A percentile compares a stretch with the other conserved stretches of the same genome.
These are phyloP conservation scores for Coremacera marginata DNA, from an alignment of 2,888 invertebrate genomes.

Conservation along the genomic window DNA sequence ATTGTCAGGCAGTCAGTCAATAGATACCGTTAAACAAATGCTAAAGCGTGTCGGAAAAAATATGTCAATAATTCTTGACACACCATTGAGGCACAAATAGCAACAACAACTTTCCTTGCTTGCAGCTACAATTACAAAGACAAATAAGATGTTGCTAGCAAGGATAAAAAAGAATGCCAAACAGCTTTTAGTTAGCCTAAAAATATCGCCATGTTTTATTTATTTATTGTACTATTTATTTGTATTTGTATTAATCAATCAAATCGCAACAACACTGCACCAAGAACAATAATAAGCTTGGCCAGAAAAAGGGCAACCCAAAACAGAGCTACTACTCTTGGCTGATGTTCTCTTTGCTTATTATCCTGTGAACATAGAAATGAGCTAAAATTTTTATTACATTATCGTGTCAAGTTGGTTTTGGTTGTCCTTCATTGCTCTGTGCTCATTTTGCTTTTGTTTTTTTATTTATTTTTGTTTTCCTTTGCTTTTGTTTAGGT, in stretches of 20 bases:
- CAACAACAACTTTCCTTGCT: not conserved
- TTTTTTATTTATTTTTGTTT: too few relatives aligned
- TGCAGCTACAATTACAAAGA: conserved; percentile 8
- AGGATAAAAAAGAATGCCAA: not conserved
- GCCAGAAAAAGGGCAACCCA: not conserved
- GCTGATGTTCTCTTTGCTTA: not conserved
- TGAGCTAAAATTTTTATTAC: conserved; percentile 21
- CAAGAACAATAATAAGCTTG: not conserved
- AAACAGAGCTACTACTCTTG: not conserved
- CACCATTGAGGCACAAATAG: not conserved
- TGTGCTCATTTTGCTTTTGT: not conserved
- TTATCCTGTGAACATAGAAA: conserved; percentile 18
- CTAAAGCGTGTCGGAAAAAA: not conserved
- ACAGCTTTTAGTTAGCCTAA: not conserved
- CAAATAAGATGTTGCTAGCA: conserved; percentile 5
- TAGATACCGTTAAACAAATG: not conserved
- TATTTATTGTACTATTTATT: not conserved
- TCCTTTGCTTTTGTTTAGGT: not conserved
- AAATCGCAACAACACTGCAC: not conserved
- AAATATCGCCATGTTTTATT: conserved; percentile 17
- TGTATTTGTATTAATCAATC: conserved; percentile 22
- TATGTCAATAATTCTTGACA: conserved; percentile 15
- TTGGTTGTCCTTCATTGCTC: not conserved
- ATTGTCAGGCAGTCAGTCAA: too few relatives aligned
- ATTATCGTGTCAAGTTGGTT: not conserved